These are phyloP conservation scores for Vespertilio murinus DNA, from an alignment of 2,797 vertebrate species.

Conservation along the genomic window DNA sequence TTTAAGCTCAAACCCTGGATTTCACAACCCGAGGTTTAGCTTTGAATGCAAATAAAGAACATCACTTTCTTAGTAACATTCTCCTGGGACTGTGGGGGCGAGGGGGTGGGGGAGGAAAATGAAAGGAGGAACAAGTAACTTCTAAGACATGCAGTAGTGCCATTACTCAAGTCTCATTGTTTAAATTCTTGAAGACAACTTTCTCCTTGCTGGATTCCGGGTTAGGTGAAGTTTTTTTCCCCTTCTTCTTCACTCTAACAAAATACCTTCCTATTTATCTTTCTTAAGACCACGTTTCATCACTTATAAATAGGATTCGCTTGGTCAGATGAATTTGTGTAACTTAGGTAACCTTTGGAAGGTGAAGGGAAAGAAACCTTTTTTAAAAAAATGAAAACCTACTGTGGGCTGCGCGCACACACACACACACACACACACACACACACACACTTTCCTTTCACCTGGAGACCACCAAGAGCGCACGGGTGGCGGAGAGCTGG, in stretches of 20 bases:
- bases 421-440: neutral
- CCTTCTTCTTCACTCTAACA: slow-evolving; percentile 31
- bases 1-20: neutral
- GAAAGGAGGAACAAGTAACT: neutral
- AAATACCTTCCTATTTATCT: slow-evolving; percentile 60
- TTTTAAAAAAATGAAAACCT: neutral
- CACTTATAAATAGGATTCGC: slow-evolving; percentile 60
- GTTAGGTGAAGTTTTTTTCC: neutral
- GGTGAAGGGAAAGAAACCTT: neutral
- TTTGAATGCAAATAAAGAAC: slow-evolving; percentile 12
- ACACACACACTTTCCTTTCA: slow-evolving; percentile 52
- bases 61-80: neutral
- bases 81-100: neutral
- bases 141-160: neutral
- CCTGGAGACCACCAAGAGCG: slow-evolving; percentile 77
- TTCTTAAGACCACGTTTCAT: slow-evolving; percentile 55
- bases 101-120: neutral
- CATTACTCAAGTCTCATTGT: neutral
- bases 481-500: slow-evolving; percentile 46
- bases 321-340: slow-evolving; percentile 65
- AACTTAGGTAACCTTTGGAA: slow-evolving; percentile 57
- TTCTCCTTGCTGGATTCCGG: neutral
- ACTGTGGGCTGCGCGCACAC: neutral
- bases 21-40: neutral
- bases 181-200: slow-evolving; percentile 55